Evolutionary conservation across 2,797 vertebrate genomes (phyloP).

Genomic region (Trachops cirrhosus): DNA sequence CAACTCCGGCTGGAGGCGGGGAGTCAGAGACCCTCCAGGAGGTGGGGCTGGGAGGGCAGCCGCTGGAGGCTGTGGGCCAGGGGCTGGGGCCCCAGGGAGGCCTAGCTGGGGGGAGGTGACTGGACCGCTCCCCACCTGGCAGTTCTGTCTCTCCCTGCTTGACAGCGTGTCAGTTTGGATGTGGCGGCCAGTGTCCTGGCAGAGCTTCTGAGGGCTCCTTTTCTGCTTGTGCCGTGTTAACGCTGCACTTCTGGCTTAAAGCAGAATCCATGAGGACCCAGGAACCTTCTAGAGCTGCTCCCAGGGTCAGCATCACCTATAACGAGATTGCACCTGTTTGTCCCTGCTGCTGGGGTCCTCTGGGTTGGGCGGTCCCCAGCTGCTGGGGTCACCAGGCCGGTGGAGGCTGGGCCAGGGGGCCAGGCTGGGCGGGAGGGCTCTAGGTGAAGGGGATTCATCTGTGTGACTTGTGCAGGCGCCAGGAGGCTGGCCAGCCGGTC

Average conservation of each 20-base stretch:
- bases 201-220: neutral
- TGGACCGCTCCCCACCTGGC: neutral
- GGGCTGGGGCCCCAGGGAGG: neutral
- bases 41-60: rapidly evolving
- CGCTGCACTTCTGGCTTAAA: neutral
- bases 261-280: neutral
- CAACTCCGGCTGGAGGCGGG: neutral
- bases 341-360: neutral
- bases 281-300: neutral
- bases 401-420: neutral
- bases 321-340: neutral
- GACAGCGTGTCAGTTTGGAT: neutral
- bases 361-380: neutral
- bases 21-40: neutral
- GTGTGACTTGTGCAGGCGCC: neutral
- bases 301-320: neutral
- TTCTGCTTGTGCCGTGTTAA: neutral
- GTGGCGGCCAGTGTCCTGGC: neutral
- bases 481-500: neutral
- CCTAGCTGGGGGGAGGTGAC: rapidly evolving
- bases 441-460: neutral
- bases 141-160: neutral
- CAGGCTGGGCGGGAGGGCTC: neutral
- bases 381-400: neutral
- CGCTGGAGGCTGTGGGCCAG: neutral